Conservation (phyloP, 1,140 invertebrate species). For the Antheraea mylitta region DNA sequence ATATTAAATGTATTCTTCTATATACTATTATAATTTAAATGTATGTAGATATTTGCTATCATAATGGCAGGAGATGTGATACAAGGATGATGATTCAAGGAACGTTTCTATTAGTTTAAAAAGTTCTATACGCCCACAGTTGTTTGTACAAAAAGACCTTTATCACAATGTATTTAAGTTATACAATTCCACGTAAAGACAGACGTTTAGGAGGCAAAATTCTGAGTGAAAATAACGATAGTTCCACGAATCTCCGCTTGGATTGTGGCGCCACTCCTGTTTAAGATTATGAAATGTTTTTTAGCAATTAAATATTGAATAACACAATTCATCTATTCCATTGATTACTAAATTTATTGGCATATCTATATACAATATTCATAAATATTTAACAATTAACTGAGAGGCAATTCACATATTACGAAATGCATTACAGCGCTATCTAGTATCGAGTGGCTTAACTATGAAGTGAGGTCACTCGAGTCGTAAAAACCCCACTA, state of each 20-base stretch:
- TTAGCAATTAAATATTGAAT: neutral
- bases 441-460: slow-evolving; percentile 61
- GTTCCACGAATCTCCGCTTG: slow-evolving; percentile 54
- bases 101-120: neutral
- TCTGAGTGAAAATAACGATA: slow-evolving; percentile 29
- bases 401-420: slow-evolving; percentile 10
- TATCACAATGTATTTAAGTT: slow-evolving; percentile 34
- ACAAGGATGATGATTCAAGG: slow-evolving; percentile 4
- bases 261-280: slow-evolving; percentile 25
- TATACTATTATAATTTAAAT: too few species aligned
- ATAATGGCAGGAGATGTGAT: slow-evolving; percentile 10
- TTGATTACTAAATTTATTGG: neutral
- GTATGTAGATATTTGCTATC: neutral
- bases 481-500: slow-evolving; percentile 13
- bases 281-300: slow-evolving; percentile 3
- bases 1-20: too few species aligned
- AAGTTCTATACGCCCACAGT: slow-evolving; percentile 28
- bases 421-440: slow-evolving; percentile 36
- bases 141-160: slow-evolving; percentile 39
- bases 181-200: slow-evolving; percentile 35
- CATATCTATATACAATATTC: neutral
- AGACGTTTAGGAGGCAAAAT: slow-evolving; percentile 32
- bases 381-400: neutral
- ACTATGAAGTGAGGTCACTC: slow-evolving; percentile 33
- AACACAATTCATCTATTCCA: neutral